These are phyloP conservation scores for Cephus nigrinus DNA, from an alignment of 2,888 invertebrate genomes.

Conservation along the genomic window DNA sequence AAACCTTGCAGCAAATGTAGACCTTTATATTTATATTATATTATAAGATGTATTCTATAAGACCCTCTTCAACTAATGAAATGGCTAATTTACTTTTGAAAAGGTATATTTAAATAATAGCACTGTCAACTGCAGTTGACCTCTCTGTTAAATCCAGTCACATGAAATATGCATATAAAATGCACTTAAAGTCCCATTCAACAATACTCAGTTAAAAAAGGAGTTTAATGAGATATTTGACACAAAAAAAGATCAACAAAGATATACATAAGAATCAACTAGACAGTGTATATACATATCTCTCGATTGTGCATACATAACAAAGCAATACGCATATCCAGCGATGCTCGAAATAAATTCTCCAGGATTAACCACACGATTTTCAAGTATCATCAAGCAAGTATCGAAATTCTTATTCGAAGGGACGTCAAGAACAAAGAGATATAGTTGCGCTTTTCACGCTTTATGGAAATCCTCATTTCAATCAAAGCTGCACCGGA, in stretches of 20 bases:
- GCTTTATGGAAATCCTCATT: neutral
- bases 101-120: neutral
- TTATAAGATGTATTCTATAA: no score
- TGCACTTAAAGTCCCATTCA: neutral
- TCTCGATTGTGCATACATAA: neutral
- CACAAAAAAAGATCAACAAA: neutral
- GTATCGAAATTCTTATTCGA: neutral
- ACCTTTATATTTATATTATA: no score
- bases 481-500: neutral
- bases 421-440: neutral
- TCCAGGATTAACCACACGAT: neutral
- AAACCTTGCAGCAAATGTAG: neutral
- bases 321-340: neutral
- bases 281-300: neutral
- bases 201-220: neutral
- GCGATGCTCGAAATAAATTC: neutral
- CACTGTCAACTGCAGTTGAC: neutral
- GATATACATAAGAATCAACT: neutral
- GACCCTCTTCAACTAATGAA: neutral
- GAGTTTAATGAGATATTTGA: neutral
- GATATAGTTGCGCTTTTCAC: neutral
- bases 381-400: neutral
- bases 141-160: neutral
- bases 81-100: neutral
- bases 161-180: neutral